These are phyloP conservation scores for Malurus elegans DNA, from an alignment of 2,113 vertebrate species.

Conservation along the genomic window DNA sequence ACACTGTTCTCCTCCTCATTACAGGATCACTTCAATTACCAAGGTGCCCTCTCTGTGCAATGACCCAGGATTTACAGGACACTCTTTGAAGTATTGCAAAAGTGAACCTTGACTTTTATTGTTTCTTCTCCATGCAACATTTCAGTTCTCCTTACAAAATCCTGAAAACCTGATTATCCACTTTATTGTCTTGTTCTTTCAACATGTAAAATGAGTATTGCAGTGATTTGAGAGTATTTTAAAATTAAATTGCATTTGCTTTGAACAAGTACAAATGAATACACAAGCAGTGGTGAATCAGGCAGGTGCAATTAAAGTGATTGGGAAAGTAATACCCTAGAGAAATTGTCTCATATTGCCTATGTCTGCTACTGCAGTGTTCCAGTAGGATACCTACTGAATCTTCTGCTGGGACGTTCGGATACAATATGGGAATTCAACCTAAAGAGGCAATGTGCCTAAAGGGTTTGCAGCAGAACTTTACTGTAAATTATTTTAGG, in stretches of 20 bases:
- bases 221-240: not conserved
- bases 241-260: slow-evolving; percentile 6
- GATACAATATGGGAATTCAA: not conserved
- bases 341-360: not conserved
- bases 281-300: not conserved
- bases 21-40: not conserved
- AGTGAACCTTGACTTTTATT: not conserved
- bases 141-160: not conserved
- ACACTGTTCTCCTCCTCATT: not conserved
- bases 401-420: not conserved
- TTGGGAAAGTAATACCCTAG: slow-evolving; percentile 23
- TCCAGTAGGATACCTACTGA: not conserved
- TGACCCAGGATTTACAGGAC: not conserved
- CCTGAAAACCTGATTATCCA: not conserved
- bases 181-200: not conserved
- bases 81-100: not conserved
- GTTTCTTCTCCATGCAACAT: not conserved
- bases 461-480: not conserved
- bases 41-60: not conserved
- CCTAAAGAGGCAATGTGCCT: not conserved
- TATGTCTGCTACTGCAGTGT: not conserved
- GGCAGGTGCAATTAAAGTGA: not conserved
- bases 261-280: slow-evolving; percentile 19
- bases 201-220: not conserved
- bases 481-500: not conserved